A percentile compares a stretch with the other conserved stretches of the same genome.
Evolutionary conservation across 2,797 vertebrate genomes (phyloP).

Genomic region (Phylloscopus collybita): DNA sequence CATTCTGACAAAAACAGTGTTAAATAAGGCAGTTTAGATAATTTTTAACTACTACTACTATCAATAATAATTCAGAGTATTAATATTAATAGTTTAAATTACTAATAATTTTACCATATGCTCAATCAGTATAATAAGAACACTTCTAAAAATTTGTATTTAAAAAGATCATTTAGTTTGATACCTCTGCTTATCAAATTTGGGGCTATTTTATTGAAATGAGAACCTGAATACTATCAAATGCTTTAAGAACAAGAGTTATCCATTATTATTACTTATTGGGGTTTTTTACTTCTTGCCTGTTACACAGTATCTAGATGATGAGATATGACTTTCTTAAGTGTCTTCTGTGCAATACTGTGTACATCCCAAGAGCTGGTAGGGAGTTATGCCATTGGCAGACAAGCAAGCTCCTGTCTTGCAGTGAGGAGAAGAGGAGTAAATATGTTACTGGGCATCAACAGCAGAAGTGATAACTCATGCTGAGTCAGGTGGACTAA

Average conservation of each 20-base stretch:
- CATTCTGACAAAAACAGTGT: not conserved
- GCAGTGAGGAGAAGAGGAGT: not conserved
- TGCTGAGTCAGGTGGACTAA: not conserved
- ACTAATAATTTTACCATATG: not conserved
- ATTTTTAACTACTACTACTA: not conserved
- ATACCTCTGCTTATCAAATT: not conserved
- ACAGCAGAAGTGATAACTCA: not conserved
- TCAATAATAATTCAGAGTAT: not conserved
- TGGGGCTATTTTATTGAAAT: not conserved
- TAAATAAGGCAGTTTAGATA: not conserved
- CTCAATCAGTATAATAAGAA: not conserved
- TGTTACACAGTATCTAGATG: not conserved
- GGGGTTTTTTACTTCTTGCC: not conserved
- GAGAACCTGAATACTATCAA: not conserved
- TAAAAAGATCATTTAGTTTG: not conserved
- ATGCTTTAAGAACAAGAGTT: not conserved
- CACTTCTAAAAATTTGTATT: not conserved
- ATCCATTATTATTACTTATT: not conserved
- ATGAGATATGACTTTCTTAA: not conserved
- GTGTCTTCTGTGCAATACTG: not conserved
- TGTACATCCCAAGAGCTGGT: not conserved
- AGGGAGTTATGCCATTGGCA: not conserved
- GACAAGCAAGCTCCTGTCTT: not conserved
- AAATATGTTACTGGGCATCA: not conserved
- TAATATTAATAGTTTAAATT: not conserved